Percentiles rank a stretch among this genome's conserved stretches.
Evolutionary conservation across 2,113 vertebrate genomes (phyloP).

Genomic region (Kryptolebias marmoratus): DNA sequence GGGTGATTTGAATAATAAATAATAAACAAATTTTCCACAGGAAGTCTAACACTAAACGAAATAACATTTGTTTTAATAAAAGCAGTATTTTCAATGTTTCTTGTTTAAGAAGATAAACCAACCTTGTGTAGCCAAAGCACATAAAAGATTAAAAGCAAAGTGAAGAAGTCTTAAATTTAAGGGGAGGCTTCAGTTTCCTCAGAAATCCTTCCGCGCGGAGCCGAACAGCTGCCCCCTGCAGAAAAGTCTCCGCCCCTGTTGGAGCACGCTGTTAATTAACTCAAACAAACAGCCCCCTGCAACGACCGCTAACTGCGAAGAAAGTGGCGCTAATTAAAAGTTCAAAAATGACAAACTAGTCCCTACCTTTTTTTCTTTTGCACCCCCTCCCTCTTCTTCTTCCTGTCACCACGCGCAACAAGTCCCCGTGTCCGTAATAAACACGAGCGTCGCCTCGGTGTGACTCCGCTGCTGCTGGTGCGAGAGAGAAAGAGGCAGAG

Average conservation of each 20-base stretch:
- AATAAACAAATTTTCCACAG: not conserved
- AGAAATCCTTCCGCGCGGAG: constrained; percentile 19
- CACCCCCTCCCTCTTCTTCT: not conserved
- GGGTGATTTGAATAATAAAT: not conserved
- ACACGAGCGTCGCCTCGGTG: not conserved
- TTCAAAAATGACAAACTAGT: too few relatives aligned
- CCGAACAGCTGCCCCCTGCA: constrained; percentile 7
- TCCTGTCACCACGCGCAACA: constrained; percentile 59
- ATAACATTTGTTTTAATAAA: not conserved
- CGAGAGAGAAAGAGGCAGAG: not conserved
- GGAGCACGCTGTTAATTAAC: constrained; percentile 37
- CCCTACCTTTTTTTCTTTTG: constrained; percentile 21
- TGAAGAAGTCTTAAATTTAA: not conserved
- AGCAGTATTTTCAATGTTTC: not conserved
- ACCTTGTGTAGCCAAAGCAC: not conserved
- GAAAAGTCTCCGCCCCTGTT: constrained; percentile 39
- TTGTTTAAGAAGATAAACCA: too few relatives aligned
- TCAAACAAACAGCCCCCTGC: not conserved
- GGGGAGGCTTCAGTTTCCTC: not conserved
- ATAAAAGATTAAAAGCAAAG: not conserved
- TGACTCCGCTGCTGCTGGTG: not conserved
- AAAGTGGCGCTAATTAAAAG: not conserved
- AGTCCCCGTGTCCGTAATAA: constrained; percentile 29
- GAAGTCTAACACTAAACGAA: not conserved
- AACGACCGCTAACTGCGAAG: not conserved